These are phyloP conservation scores for Nyctibius grandis DNA, from an alignment of 2,797 vertebrate genomes.

Conservation along the genomic window DNA sequence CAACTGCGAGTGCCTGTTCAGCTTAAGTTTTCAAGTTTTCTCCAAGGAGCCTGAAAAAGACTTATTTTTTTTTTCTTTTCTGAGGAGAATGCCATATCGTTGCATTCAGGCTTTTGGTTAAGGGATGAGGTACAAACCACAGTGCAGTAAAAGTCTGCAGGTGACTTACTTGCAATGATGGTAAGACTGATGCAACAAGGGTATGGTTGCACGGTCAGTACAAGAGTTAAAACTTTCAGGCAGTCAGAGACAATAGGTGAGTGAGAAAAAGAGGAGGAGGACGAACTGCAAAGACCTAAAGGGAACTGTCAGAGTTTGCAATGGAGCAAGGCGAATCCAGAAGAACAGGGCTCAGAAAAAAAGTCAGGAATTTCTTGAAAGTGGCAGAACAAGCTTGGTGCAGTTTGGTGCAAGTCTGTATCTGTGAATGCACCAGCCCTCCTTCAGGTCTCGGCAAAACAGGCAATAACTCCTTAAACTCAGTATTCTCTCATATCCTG, in stretches of 20 bases:
- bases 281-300: not conserved
- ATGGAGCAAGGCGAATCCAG: not conserved
- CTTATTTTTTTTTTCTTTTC: not conserved
- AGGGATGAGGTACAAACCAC: not conserved
- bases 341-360: not conserved
- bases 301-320: not conserved
- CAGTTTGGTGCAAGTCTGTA: not conserved
- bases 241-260: not conserved
- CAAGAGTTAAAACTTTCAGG: not conserved
- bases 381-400: not conserved
- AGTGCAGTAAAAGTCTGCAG: not conserved
- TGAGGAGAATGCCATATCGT: not conserved
- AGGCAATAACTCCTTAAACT: not conserved
- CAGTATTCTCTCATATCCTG: not conserved
- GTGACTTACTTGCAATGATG: not conserved
- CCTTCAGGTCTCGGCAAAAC: not conserved
- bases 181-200: not conserved
- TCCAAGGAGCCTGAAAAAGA: not conserved
- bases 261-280: not conserved
- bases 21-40: not conserved
- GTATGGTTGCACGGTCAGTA: not conserved
- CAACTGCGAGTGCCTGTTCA: not conserved
- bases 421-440: not conserved
- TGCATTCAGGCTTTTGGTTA: not conserved
- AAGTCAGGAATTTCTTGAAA: not conserved